Percentiles rank a stretch among this genome's conserved stretches.
These are phyloP conservation scores for Tauraco erythrolophus DNA, from an alignment of 2,113 vertebrate genomes.

Conservation along the genomic window DNA sequence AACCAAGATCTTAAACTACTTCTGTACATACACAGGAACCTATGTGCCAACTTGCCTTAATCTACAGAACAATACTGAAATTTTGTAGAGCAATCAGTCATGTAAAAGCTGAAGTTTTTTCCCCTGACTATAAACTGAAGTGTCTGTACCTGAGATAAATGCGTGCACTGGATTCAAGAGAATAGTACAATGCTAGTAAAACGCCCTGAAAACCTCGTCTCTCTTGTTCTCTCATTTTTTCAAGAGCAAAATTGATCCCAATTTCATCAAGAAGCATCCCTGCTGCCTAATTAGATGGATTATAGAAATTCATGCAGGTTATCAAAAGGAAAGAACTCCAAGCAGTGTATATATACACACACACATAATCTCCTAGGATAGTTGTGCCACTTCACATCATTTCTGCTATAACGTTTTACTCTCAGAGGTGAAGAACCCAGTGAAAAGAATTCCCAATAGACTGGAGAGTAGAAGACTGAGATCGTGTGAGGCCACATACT, in stretches of 20 bases:
- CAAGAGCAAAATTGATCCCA: background rate
- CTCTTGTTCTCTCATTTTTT: background rate
- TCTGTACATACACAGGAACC: background rate
- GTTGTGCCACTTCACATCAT: background rate
- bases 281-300: background rate
- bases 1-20: background rate
- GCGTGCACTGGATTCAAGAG: background rate
- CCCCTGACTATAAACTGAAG: background rate
- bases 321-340: background rate
- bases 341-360: rapidly evolving
- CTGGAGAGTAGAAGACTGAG: background rate
- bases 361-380: background rate
- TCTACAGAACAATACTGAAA: background rate
- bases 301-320: background rate
- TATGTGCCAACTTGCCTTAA: background rate
- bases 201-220: background rate
- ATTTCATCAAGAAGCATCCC: background rate
- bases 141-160: background rate
- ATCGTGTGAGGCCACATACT: background rate
- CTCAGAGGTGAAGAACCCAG: background rate
- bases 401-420: background rate
- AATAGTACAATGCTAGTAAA: background rate
- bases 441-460: background rate
- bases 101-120: background rate
- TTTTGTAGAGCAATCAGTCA: background rate